Evolutionary conservation across 2,888 invertebrate genomes (phyloP), one percentile per base, ranked within the genome.

Genomic region (Iphiclides podalirius): DNA sequence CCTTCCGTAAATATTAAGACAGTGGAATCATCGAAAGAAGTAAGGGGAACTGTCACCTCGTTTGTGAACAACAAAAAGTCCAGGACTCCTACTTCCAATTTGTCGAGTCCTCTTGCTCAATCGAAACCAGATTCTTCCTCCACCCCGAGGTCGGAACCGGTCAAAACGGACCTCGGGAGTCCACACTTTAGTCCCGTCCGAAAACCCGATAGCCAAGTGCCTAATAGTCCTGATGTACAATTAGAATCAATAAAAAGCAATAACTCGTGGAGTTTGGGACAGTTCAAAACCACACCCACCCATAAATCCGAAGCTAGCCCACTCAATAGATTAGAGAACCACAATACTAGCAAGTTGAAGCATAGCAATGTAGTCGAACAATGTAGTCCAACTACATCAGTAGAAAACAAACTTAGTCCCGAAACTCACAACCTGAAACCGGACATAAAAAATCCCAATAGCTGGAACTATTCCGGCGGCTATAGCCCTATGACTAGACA

Each of bases 261-360:
- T 57, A 75, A 68, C 54, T 79, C 85, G 0, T 87, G 87, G 88
- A 84, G 70, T 62, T 66, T 84, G 52, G 82, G 79, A 12, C 78
- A 82, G 52, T 85, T 83, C 52, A 87, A 85, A 70, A 79, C 81
- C 14, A 86, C 86, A 31, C 82, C 86, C 17, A 80, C 82, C 1
- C 74, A 87, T 60, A 87, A 79, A 67, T 85, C 86, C 45, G 87
- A 88, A 71, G 87, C 86, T 48, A 87, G 84, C 64, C 87, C 86
- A 42, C 66, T 87, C 36, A 87, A 75, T 65, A 82, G 82, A 63
- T 66, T 83, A 71, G 87, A 87, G 44, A 72, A 69, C 61, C 79
- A 81, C 53, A 50, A 50, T 13, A 50, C 39, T 8, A 70, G 60
- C 57, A 88, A 85, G 75, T 64, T 79, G 55, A 85, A 79, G 67